phyloP scores from a whole-genome alignment of 2,797 vertebrate genomes.

The Allobates femoralis region DNA sequence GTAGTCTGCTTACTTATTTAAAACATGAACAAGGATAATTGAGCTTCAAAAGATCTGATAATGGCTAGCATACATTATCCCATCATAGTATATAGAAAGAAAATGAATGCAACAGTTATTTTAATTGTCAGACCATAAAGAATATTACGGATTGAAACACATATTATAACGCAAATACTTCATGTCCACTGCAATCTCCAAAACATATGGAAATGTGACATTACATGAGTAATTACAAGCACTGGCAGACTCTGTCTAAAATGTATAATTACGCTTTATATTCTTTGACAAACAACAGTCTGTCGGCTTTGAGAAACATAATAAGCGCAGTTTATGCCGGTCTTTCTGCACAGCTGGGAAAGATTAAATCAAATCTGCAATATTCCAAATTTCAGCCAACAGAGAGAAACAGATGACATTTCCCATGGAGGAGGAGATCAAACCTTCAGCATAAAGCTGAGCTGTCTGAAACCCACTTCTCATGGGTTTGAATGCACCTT shows the following conservation, averaged over 20 bases:
- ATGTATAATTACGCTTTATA: conserved; percentile 48
- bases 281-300: conserved; percentile 30
- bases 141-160: not conserved
- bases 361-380: conserved; percentile 41
- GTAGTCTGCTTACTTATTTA: no score
- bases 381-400: conserved; percentile 15
- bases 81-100: not conserved
- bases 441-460: not conserved
- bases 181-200: conserved; percentile 9
- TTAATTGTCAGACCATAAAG: not conserved
- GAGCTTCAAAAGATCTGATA: not conserved
- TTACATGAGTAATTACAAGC: conserved; percentile 29
- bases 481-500: not conserved
- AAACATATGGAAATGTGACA: conserved; percentile 31
- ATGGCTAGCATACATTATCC: not conserved
- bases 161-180: conserved; percentile 3
- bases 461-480: conserved; percentile 9
- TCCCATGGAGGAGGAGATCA: not conserved
- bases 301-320: conserved; percentile 26
- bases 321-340: conserved; percentile 29
- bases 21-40: not conserved
- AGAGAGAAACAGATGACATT: conserved; percentile 7
- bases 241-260: conserved; percentile 1
- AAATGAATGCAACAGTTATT: not conserved
- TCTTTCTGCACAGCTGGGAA: conserved; percentile 30